Conservation (phyloP, 37 sponge, comb jelly and placozoan species). For the Tethya wilhelma region DNA sequence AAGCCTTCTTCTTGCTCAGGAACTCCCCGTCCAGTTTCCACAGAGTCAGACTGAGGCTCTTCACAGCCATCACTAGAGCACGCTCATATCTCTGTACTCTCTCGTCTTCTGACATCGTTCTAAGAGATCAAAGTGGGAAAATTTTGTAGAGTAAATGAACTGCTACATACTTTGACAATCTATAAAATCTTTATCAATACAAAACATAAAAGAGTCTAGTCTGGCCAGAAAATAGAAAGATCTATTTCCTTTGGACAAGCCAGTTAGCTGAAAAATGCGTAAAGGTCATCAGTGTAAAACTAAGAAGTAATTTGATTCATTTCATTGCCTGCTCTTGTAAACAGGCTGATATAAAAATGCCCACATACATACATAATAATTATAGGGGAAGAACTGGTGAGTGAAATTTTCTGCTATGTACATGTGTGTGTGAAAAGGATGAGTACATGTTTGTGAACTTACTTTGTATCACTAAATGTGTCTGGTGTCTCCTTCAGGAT, state of each 20-base stretch:
- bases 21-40: not conserved
- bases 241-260: not conserved
- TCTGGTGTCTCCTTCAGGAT: conserved; percentile 40
- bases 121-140: too few species aligned
- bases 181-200: not conserved
- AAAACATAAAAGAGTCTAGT: conserved; percentile 4
- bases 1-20: not conserved
- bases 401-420: too few species aligned
- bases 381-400: too few species aligned
- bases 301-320: too few species aligned
- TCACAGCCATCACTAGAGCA: conserved; percentile 52
- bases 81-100: conserved; percentile 60
- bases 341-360: not conserved
- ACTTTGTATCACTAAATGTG: conserved; percentile 78
- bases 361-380: conserved; percentile 10
- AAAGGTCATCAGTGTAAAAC: too few species aligned
- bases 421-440: too few species aligned
- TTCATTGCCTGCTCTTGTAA: not conserved
- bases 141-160: too few species aligned
- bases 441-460: conserved; percentile 4
- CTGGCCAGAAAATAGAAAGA: not conserved
- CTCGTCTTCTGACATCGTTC: conserved; percentile 57
- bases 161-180: not conserved
- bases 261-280: too few species aligned
- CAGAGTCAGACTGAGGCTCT: conserved; percentile 28